phyloP scores from a whole-genome alignment of 2,888 invertebrate species.

The Tiliacea citrago region DNA sequence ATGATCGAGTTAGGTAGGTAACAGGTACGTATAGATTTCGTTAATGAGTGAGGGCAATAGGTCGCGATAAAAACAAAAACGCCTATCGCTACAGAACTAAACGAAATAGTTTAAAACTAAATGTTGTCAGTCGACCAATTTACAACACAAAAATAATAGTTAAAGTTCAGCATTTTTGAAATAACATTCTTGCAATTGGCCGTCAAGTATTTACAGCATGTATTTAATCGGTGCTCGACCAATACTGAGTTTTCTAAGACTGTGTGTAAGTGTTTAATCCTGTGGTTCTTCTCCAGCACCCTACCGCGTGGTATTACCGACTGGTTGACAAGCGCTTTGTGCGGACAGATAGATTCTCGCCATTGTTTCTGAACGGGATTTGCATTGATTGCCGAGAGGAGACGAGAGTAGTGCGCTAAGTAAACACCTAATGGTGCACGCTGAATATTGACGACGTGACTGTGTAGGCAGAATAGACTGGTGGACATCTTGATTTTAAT shows the following conservation, averaged over 20 bases:
- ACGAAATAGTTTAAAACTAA: not conserved
- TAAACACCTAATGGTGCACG: conserved; percentile 49
- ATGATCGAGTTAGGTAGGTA: not conserved
- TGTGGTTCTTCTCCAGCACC: not conserved
- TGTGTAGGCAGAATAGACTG: not conserved
- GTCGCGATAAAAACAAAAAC: not conserved
- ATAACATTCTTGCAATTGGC: not conserved
- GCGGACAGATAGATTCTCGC: conserved; percentile 53
- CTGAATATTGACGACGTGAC: conserved; percentile 6
- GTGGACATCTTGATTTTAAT: not conserved
- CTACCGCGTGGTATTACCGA: not conserved
- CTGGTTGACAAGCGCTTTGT: conserved; percentile 57
- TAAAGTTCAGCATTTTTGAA: not conserved
- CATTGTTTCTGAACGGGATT: conserved; percentile 57
- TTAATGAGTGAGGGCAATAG: too few species aligned
- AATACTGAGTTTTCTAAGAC: too few species aligned
- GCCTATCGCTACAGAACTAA: not conserved
- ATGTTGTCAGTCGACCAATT: not conserved
- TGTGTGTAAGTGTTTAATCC: not conserved
- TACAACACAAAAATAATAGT: not conserved
- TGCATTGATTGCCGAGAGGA: conserved; percentile 58
- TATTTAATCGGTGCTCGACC: not conserved
- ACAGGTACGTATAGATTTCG: not conserved
- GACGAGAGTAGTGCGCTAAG: conserved; percentile 19
- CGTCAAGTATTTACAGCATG: not conserved